Evolutionary conservation across 2,888 invertebrate species (phyloP), one percentile per base, ranked within the genome.

Genomic region (Nemapogon koenigi): DNA sequence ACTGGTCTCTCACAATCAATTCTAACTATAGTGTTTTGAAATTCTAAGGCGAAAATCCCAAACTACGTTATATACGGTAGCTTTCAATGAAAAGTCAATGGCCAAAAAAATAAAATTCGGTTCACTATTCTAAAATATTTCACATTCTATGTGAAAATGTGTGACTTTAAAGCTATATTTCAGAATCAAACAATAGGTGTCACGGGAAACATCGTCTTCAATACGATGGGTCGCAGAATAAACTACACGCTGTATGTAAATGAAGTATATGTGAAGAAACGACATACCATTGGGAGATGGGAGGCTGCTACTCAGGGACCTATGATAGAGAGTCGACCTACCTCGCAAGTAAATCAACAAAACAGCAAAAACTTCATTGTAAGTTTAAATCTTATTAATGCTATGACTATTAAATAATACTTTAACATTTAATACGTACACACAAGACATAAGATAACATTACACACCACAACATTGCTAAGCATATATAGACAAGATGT

Each of bases 201-300:
- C 3, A 86, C 88, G 1, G 90, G 90, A 1, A 69, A 80, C 19
- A 84, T 90, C 40, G 81, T 83, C 51, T 88, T 90, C 53, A 84
- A 89, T 57, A 73, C 81, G 41, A 72, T 78, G 48, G 91, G 91
- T 2, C 83, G 82, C 49, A 73, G 91, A 43, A 79, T 83, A 0
- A 84, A 88, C 52, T 88, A 90, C 51, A 79, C 81, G 18, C 65
- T 91, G 16, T 84, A 88, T 50, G 81, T 90, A 30, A 88, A 90
- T 51, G 79, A 90, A 46, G 68, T 73, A 38, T 51, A 62, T 35
- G 43, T 61, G 7, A 53, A 53, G 6, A 48, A 51, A 41, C 49
- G 54, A 28, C 49, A 57, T 28, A 66, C 61, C 2, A 55, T 70
- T 18, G 76, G 72, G 1, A 53, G 43, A 18, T 78, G 76, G 76